Conservation (phyloP, 1,140 invertebrate genomes). For the Paramacrobiotus metropolitanus region DNA sequence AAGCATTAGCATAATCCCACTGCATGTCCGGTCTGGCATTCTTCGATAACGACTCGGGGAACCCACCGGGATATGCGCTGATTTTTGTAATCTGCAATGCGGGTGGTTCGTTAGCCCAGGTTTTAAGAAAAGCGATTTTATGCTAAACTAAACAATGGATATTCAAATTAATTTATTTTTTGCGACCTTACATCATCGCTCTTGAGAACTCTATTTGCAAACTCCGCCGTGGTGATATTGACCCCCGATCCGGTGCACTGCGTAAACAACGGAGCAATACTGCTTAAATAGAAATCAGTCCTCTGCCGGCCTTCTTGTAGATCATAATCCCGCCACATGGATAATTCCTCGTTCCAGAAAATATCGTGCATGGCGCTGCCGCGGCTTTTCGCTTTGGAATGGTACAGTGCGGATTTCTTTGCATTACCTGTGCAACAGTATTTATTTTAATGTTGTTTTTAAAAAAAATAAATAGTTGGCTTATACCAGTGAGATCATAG, state of each 20-base stretch:
- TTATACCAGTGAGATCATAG: conserved; percentile 33
- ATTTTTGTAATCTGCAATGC: too few relatives aligned
- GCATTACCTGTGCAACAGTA: too few relatives aligned
- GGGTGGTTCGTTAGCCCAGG: too few relatives aligned
- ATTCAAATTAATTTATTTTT: too few relatives aligned
- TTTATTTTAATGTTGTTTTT: too few relatives aligned
- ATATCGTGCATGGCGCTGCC: conserved; percentile 40
- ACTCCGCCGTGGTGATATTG: neutral
- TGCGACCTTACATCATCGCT: neutral
- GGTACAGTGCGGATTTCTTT: too few relatives aligned
- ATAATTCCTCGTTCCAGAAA: conserved; percentile 61
- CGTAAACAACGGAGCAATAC: conserved; percentile 60
- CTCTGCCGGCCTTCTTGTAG: conserved; percentile 34
- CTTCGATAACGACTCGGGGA: too few relatives aligned
- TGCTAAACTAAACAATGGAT: too few relatives aligned
- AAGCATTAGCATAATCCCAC: conserved; percentile 84
- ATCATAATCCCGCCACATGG: conserved; percentile 67
- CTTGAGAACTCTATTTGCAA: neutral
- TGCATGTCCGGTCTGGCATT: conserved; percentile 51
- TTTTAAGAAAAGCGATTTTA: too few relatives aligned
- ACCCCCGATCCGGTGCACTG: conserved; percentile 22
- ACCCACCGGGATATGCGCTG: too few relatives aligned
- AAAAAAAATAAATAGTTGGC: too few relatives aligned
- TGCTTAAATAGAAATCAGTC: conserved; percentile 55
- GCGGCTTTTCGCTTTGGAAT: too few relatives aligned